Base-by-base conservation (phyloP, 2,797 vertebrate genomes). In the Tangara arthus region DNA sequence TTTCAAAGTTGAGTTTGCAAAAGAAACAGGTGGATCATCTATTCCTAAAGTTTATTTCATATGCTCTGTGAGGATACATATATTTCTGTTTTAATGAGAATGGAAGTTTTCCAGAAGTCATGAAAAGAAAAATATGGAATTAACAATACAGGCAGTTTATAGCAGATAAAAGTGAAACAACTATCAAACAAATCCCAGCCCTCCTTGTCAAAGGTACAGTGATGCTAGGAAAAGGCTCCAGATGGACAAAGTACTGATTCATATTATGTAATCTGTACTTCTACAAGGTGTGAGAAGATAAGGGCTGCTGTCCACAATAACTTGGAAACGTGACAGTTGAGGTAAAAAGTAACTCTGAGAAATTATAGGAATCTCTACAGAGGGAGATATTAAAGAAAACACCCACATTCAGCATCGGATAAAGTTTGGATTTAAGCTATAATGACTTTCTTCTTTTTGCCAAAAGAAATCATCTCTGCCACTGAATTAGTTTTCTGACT, bases 201-300 rank as follows among this genome's bases (percentile, higher is more conserved):
- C 30, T 88, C 42, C 42, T 61, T 57, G 50, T 75, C 81, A 88
- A 91, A 64, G 28, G 21, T 86, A 44, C 12, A 37, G 52, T 56
- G 65, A 28, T 81, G 65, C 85, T 82, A 89, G 65, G 3, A 1
- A 42, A 85, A 52, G 56, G n/a, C 30, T 87, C 26, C 79, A 79
- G 24, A 35, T 76, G 79, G 63, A 63, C 92, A 95, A 91, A 91
- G 69, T 90, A 69, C 92, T 81, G 72, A 87, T 82, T 69, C 26
- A 11, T 44, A 30, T 89, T 65, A 50, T 20, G n/a, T 69, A 85
- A 82, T 21, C 46, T 71, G 35, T 73, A 53, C 35, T 71, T 3
- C 1, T 71, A 85, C 71, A 71, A 87, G 57, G 15, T 81, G 22
- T 71, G 56, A 83, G 50, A 73, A 86, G 76, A 87, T 90, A 94